A percentile compares a stretch with the other conserved stretches of the same genome.
Evolutionary conservation across 1,140 invertebrate species (phyloP).

Genomic region (Sesamia nonagrioides): DNA sequence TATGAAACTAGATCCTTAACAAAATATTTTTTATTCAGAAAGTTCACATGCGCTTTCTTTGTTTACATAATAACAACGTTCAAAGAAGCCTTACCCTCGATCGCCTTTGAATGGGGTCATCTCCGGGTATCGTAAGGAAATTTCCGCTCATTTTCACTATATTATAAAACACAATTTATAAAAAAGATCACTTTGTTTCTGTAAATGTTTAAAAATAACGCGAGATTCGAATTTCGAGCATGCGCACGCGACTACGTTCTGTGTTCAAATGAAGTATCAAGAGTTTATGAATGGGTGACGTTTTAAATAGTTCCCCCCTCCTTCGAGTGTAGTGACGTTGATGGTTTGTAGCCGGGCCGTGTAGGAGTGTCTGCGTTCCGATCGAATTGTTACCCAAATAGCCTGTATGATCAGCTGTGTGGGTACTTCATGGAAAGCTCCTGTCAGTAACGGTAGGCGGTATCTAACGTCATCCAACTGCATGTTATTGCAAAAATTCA

Average conservation of each 20-base stretch:
- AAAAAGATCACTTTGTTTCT: slow-evolving; percentile 54
- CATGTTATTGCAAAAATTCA: slow-evolving; percentile 13
- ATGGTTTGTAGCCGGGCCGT: slow-evolving; percentile 56
- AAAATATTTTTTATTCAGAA: not conserved
- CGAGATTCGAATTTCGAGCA: slow-evolving; percentile 58
- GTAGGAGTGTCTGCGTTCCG: slow-evolving; percentile 77
- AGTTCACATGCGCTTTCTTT: not conserved
- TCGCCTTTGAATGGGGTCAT: slow-evolving; percentile 73
- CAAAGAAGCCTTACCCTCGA: slow-evolving; percentile 79
- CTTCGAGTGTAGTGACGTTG: slow-evolving; percentile 64
- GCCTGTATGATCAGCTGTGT: slow-evolving; percentile 61
- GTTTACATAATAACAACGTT: slow-evolving; percentile 47
- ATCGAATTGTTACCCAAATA: slow-evolving; percentile 72
- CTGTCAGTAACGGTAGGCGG: not conserved
- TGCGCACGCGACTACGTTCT: slow-evolving; percentile 72
- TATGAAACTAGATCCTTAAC: not conserved
- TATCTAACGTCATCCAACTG: not conserved
- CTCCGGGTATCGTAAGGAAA: slow-evolving; percentile 80
- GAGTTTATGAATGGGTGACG: slow-evolving; percentile 85
- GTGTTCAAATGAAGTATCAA: slow-evolving; percentile 67
- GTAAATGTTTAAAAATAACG: slow-evolving; percentile 59
- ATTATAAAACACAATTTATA: slow-evolving; percentile 53
- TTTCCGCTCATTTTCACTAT: slow-evolving; percentile 81
- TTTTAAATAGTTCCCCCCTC: slow-evolving; percentile 75
- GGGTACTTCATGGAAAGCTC: slow-evolving; percentile 31